Evolutionary conservation across 2,888 invertebrate genomes (phyloP), one percentile per base, ranked within the genome.

Genomic region (Xestia xanthographa): DNA sequence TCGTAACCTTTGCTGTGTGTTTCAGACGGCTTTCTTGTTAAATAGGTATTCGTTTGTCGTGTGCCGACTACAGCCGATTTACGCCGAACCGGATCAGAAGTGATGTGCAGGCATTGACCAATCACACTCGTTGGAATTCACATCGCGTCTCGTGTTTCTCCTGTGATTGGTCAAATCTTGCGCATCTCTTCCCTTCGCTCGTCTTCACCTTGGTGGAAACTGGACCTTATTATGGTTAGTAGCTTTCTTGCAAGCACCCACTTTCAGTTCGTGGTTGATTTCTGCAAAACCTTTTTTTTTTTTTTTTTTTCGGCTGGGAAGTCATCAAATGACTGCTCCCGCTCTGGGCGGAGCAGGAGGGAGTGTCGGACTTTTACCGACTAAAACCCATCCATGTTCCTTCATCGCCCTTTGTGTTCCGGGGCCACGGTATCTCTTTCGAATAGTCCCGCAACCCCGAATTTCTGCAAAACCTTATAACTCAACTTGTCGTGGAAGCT

Each of bases 21-120:
- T 82, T 22, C 38, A 22, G 48, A 43, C 58, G 14, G 45, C 12
- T 72, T 62, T 60, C 58, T 70, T 53, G 58, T 43, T 26, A 8
- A 50, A 79, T 38, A 68, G 22, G 41, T 85, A 9, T 56, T 70
- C 41, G 5, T 56, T 48, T 34, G 29, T 67, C 89, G 88, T 86
- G 86, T 88, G 89, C 80, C 83, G 76, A 76, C 73, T n/a, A 68
- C 78, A 34, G 38, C 67, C 62, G 66, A 86, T 78, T 70, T 68
- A 38, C 34, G 22, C 43, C 63, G 62, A 73, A 1, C 22, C 12
- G 38, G 43, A 26, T 62, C 58, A 9, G 56, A 26, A 56, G n/a
- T 53, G 53, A 12, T n/a, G 0, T n/a, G 26, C 29, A 29, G 20
- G 11, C 20, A 11, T 34, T 34, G 20, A 29, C 20, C 60, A 60